Evolutionary conservation across 2,113 vertebrate genomes (phyloP), one percentile per base, ranked within the genome.

Genomic region (Miniopterus natalensis): DNA sequence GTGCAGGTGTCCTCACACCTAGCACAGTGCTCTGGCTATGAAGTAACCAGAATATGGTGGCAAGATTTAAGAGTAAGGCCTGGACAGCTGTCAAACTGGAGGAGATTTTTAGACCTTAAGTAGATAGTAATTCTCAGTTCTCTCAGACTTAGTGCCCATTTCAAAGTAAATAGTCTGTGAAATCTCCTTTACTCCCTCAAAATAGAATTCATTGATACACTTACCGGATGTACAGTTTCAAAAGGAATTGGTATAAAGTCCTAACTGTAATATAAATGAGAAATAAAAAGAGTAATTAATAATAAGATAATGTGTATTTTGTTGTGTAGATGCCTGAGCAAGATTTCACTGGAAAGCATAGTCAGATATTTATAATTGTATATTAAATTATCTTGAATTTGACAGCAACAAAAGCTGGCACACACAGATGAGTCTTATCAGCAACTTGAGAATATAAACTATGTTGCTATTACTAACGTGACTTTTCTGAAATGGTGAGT

Each of bases 101-200:
- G 27, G 21, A 61, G n/a, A 53, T 27, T 92, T 94, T 87, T 65
- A 89, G 81, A 68, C 53, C 36, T 73, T 61, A 88, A 63, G 29
- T 93, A 87, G 45, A 12, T 65, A 57, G 42, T 89, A 57, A 66
- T 85, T 89, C 27, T 91, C 55, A 93, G 29, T 42, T 84, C 2
- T 90, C 17, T 84, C 36, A 78, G 75, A 65, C 27, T 68, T 27
- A 25, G 29, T 84, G 8, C 31, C 15, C 68, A 21, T 73, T 78
- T 83, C 31, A 59, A 71, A 84, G 59, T 73, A 85, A 40, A 75
- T 88, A 78, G n/a, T 78, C 49, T 92, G 23, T 91, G 71, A 88
- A 84, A 40, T 95, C 57, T 77, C 81, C 27, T 87, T 85, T 83
- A 66, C 45, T 87, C 2, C 61, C 75, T 81, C 45, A 63, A 86